A percentile compares a stretch with the other conserved stretches of the same genome.
Conservation (phyloP, 1,140 invertebrate genomes). For the Cephus cinctus region DNA sequence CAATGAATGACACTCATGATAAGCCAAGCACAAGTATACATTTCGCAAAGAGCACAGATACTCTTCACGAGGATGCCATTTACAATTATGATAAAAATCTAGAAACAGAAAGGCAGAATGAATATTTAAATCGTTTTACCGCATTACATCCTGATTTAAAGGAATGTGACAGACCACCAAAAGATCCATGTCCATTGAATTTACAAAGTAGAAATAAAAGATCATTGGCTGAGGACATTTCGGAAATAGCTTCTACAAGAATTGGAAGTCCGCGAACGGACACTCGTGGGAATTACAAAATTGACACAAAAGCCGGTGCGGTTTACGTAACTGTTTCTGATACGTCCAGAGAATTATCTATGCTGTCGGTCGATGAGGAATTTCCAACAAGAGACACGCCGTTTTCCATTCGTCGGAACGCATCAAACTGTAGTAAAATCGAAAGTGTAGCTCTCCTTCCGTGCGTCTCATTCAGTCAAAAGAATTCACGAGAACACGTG, state of each 20-base stretch:
- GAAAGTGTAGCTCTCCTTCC: constrained; percentile 11
- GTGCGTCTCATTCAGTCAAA: constrained; percentile 8
- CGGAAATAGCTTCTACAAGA: constrained; percentile 15
- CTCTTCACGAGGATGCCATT: background rate
- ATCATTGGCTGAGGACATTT: constrained; percentile 19
- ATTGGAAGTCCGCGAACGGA: too few relatives aligned
- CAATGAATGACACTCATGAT: background rate
- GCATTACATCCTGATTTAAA: constrained; percentile 20
- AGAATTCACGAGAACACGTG: background rate
- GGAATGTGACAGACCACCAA: constrained; percentile 19
- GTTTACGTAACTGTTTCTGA: background rate
- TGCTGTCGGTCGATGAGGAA: background rate
- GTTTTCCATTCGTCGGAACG: background rate
- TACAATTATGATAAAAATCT: background rate
- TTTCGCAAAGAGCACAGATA: constrained; percentile 12
- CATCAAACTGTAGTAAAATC: background rate
- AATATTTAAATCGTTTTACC: constrained; percentile 14
- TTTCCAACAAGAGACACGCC: constrained; percentile 9
- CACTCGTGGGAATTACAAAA: too few relatives aligned
- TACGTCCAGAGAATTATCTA: constrained; percentile 1
- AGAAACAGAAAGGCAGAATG: background rate
- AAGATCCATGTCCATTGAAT: constrained; percentile 16
- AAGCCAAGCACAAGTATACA: constrained; percentile 8
- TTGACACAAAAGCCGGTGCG: background rate
- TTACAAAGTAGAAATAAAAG: constrained; percentile 8